Conservation (phyloP, 92 coral and sea anemone species). For the Epizoanthus ramosus region DNA sequence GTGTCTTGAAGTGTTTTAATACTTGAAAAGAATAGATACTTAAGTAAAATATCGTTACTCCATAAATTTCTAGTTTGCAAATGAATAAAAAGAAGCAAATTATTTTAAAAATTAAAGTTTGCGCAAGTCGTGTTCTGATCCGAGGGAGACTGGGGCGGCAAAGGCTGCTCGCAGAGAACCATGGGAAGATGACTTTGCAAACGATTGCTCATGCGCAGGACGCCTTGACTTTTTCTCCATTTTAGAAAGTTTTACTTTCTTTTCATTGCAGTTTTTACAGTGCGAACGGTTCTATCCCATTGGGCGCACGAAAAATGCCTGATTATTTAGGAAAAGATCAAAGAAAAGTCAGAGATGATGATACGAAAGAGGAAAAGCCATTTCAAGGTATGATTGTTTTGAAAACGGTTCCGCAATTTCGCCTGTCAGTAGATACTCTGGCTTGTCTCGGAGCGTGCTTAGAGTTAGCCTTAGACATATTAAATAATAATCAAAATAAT, state of each 20-base stretch:
- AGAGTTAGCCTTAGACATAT: no score
- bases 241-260: neutral
- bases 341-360: constrained; percentile 85
- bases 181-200: constrained; percentile 39
- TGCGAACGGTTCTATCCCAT: neutral
- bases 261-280: neutral
- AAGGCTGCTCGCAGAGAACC: neutral
- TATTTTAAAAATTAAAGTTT: no score
- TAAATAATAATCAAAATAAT: no score
- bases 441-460: no score
- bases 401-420: neutral
- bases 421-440: no score
- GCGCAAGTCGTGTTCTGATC: no score
- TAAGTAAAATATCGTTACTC: no score
- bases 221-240: neutral
- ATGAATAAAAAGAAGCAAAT: no score
- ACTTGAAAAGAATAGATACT: no score
- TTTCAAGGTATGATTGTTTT: constrained; percentile 73
- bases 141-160: no score
- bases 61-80: no score
- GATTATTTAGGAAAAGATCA: constrained; percentile 99
- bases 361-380: constrained; percentile 93
- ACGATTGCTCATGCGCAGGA: constrained; percentile 21
- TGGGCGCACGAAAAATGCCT: constrained; percentile 69
- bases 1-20: no score